Percentiles rank a stretch among this genome's conserved stretches.
Evolutionary conservation across 2,113 vertebrate species (phyloP).

Genomic region (Gobius niger): DNA sequence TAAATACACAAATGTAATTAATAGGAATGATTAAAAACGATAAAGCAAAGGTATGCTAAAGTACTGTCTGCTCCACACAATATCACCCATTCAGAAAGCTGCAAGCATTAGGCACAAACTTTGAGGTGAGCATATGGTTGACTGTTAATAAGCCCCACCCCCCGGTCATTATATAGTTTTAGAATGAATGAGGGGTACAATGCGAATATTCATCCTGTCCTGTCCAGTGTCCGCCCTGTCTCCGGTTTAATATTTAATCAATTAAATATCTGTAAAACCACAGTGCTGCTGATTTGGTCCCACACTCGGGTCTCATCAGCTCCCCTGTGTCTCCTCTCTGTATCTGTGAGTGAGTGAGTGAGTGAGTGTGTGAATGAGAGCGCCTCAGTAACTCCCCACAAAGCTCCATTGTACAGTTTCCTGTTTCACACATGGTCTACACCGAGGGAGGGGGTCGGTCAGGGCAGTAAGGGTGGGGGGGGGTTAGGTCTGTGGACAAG

Average conservation of each 20-base stretch:
- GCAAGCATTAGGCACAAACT: too few relatives aligned
- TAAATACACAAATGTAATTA: too few relatives aligned
- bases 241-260: background rate
- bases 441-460: background rate
- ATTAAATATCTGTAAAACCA: background rate
- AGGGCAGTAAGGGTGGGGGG: background rate
- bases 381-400: slow-evolving; percentile 6
- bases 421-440: slow-evolving; percentile 8
- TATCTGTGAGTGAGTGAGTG: background rate
- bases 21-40: too few relatives aligned
- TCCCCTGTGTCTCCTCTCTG: background rate
- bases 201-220: background rate
- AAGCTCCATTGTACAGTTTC: slow-evolving; percentile 4
- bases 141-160: too few relatives aligned
- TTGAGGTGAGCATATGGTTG: too few relatives aligned
- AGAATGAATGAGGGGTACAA: background rate
- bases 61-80: too few relatives aligned
- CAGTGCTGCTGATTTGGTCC: background rate
- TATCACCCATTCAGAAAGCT: too few relatives aligned
- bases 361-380: slow-evolving; percentile 1
- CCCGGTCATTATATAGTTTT: background rate
- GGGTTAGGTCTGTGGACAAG: background rate
- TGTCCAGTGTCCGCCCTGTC: background rate
- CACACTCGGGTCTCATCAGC: background rate
- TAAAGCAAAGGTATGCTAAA: too few relatives aligned